Percentiles rank a stretch among this genome's conserved stretches.
phyloP scores from a whole-genome alignment of 2,888 invertebrate genomes.

The Zhengitettix transpicula region DNA sequence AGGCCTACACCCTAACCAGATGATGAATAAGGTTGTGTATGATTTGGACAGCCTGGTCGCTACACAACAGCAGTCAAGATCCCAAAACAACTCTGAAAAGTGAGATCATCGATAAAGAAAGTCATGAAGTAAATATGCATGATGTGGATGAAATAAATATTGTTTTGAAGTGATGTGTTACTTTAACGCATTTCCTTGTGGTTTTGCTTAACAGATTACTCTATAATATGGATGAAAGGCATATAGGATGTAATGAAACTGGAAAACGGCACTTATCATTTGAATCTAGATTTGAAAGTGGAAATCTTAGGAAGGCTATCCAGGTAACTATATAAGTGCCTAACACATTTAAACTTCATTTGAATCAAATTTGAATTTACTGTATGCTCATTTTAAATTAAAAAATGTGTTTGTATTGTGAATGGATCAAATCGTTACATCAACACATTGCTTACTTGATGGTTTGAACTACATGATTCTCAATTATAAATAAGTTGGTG shows the following conservation, averaged over 20 bases:
- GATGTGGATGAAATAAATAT: not conserved
- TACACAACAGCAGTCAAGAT: not conserved
- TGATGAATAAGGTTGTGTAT: conserved; percentile 47
- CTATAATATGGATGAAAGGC: conserved; percentile 34
- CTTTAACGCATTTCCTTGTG: no score
- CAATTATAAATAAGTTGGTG: no score
- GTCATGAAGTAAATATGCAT: not conserved
- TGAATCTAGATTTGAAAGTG: conserved; percentile 75
- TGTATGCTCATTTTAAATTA: no score
- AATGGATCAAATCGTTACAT: no score
- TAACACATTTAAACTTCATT: no score
- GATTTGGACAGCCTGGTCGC: conserved; percentile 42
- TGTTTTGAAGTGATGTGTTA: not conserved
- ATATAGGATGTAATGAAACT: conserved; percentile 27
- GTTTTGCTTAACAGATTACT: conserved; percentile 22
- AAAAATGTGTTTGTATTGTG: no score
- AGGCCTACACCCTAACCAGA: conserved; percentile 40
- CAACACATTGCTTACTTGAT: no score
- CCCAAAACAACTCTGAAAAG: not conserved
- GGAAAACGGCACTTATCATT: conserved; percentile 40
- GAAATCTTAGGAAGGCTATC: conserved; percentile 65
- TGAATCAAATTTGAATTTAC: no score
- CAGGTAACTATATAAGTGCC: conserved; percentile 34
- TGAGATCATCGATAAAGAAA: not conserved
- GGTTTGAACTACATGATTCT: no score